Base-by-base conservation (phyloP, 1,140 invertebrate genomes). In the Doryteuthis pealeii region DNA sequence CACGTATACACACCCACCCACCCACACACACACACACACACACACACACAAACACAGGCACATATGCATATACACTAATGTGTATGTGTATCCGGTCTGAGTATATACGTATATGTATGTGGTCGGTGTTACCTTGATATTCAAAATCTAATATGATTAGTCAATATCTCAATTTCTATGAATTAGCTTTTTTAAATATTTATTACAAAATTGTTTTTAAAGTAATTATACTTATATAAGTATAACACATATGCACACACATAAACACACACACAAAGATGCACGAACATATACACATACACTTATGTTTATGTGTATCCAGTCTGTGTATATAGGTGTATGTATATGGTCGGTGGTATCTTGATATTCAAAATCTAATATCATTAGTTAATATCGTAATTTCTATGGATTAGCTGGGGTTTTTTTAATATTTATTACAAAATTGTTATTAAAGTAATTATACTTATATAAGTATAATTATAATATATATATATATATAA, bases 21-120 rank as follows among this genome's bases (percentile, higher is more conserved):
- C 54, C 3, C 54, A 18, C 54, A 58, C 54, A 58, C 54, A 58
- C 54, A 58, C 54, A 58, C 54, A 58, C 54, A 18, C 54, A 58
- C 54, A 58, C 54, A 58, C 54, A 58, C 54, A 58, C 54, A 18
- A 3, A 58, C 54, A n/a, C 54, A 58, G 4, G 15, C 54, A 58
- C 54, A n/a, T 58, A 58, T 58, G 15, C 15, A 58, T 58, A 58
- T 58, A 58, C 15, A 58, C 15, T n/a, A n/a, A 58, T 58, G 54
- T 6, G 54, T 58, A 18, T 1, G 54, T 58, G 2, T 22, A 18
- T 58, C 10, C 26, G 54, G 3, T 58, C 10, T 58, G 54, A 14
- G 54, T 58, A 0, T 58, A 18, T 62, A 22, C 54, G 26, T 58
- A 18, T 58, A 58, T 58, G 26, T 58, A 18, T 58, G 54, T 18